phyloP scores from a whole-genome alignment of 2,797 vertebrate genomes.

The Eleutherodactylus coqui region DNA sequence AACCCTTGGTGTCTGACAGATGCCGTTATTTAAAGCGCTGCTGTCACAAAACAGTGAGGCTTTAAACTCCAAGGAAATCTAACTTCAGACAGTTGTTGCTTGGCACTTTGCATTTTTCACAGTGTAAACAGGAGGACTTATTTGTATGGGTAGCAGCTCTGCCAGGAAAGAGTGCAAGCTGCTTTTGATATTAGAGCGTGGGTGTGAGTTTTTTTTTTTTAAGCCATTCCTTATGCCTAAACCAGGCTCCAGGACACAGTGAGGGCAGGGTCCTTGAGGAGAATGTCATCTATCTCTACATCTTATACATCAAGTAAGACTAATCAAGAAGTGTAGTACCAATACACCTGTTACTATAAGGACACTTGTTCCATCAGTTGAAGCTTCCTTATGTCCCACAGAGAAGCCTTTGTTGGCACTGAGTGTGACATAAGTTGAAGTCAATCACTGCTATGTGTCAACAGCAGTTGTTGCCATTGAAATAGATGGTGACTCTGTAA shows the following conservation, averaged over 20 bases:
- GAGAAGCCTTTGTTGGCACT: slow-evolving; percentile 70
- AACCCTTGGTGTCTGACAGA: not conserved
- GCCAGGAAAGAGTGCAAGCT: not conserved
- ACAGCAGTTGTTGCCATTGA: slow-evolving; percentile 70
- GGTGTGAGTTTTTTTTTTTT: not conserved
- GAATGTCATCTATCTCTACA: not conserved
- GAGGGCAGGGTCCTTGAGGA: not conserved
- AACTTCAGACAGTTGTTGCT: not conserved
- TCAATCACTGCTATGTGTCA: slow-evolving; percentile 77
- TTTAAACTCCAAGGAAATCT: not conserved
- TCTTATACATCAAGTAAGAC: not conserved
- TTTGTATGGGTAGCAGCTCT: slow-evolving; percentile 2
- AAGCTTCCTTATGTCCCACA: slow-evolving; percentile 63
- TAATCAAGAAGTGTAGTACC: not conserved
- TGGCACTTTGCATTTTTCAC: not conserved
- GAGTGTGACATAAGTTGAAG: slow-evolving; percentile 71
- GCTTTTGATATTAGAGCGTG: slow-evolving; percentile 12
- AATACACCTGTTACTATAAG: slow-evolving; percentile 31
- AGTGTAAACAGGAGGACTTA: not conserved
- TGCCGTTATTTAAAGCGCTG: not conserved
- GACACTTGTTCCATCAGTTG: slow-evolving; percentile 36
- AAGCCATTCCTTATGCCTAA: not conserved
- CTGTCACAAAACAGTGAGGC: not conserved
- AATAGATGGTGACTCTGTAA: not conserved
- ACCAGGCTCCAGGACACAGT: not conserved